Evolutionary conservation across 2,888 invertebrate genomes (phyloP), one percentile per base, ranked within the genome.

Genomic region (Synanthedon formicaeformis): DNA sequence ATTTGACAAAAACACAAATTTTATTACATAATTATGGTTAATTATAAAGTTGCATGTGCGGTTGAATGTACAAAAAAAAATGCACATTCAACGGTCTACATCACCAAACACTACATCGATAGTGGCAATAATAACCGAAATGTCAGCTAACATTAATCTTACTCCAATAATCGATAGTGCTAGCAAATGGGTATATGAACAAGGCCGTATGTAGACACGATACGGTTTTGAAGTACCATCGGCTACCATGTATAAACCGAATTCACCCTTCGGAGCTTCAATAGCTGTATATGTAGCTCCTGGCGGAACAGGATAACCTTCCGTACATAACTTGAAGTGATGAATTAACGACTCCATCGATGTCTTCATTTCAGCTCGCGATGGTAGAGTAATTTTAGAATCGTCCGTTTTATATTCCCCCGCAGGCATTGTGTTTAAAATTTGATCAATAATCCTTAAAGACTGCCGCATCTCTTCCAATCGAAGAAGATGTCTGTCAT

Each of bases 311-410:
- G 89, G 87, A 73, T 92, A 94, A 0, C 96, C 96, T 76, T 94
- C 92, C 1, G 92, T 90, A 72, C 92, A 96, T 56, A 94, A 86
- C 74, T 96, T 96, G 76, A 97, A 96, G 71, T 96, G 96, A 75
- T 96, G 96, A 65, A 96, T 96, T 50, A 96, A 79, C 1, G 94
- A 90, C 75, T 96, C 96, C 96, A 96, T 97, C 6, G 90, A 90
- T 4, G 89, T 91, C 85, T 96, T 96, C 96, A 97, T 96, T 80
- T 94, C 93, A 2, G 78, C 81, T 58, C 96, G 88, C 41, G 80
- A 89, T 2, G 96, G 96, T 4, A 95, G 91, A 12, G 86, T 76
- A 41, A 96, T 81, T 81, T 97, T 97, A 51, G 91, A 88, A 77
- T 97, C 95, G 67, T 97, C 96, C 0, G 91, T 89, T 74, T 90